phyloP scores from a whole-genome alignment of 2,888 invertebrate species.

The Nebria salina region DNA sequence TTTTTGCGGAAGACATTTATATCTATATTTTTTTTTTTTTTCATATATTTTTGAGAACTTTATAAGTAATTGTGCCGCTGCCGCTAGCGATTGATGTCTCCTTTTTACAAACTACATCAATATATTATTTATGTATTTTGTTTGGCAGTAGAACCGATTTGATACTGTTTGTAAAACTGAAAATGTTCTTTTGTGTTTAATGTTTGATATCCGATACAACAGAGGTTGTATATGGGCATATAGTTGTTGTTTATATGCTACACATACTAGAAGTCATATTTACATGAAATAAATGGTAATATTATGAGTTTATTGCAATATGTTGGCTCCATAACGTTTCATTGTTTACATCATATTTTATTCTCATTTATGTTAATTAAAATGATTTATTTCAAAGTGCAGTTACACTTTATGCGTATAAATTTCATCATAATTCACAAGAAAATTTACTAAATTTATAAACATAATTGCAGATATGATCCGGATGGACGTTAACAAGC shows the following conservation, averaged over 20 bases:
- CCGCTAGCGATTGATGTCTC: not conserved
- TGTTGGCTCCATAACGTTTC: not conserved
- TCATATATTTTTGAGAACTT: not conserved
- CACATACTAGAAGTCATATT: not conserved
- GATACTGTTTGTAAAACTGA: not conserved
- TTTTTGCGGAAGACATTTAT: too few species aligned
- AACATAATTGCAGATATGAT: not conserved
- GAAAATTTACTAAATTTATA: not conserved
- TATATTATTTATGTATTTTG: too few species aligned
- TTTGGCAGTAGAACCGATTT: not conserved
- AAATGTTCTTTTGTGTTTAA: not conserved
- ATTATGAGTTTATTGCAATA: not conserved
- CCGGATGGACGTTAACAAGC: not conserved
- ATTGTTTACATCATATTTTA: not conserved
- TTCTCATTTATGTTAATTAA: not conserved
- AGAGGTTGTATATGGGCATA: not conserved
- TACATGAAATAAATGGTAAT: not conserved
- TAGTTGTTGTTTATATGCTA: not conserved
- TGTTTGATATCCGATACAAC: not conserved
- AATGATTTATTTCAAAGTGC: not conserved
- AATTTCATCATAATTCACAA: not conserved
- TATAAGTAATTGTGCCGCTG: not conserved
- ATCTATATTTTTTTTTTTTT: not conserved
- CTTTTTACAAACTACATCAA: too few species aligned
- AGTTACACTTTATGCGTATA: not conserved